phyloP scores from a whole-genome alignment of 1,140 invertebrate species.

The Colletes gigas region DNA sequence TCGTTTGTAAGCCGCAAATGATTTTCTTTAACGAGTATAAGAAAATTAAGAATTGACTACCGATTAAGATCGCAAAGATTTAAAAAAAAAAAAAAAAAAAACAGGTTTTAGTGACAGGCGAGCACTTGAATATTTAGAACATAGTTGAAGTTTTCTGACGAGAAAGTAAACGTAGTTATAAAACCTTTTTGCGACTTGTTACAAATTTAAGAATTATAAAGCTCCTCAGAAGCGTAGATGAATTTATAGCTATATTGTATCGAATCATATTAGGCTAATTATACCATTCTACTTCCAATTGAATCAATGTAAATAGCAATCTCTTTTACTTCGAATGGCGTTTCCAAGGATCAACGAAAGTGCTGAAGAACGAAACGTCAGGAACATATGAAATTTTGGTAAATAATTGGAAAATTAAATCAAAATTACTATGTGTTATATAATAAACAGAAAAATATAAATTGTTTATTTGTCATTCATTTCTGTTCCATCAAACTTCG shows the following conservation, averaged over 20 bases:
- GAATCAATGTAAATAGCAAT: slow-evolving; percentile 38
- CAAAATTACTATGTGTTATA: slow-evolving; percentile 33
- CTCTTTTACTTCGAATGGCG: slow-evolving; percentile 22
- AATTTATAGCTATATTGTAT: slow-evolving; percentile 15
- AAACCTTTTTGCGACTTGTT: slow-evolving; percentile 34
- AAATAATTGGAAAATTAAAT: slow-evolving; percentile 24
- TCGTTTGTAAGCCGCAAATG: slow-evolving; percentile 13
- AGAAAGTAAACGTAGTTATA: slow-evolving; percentile 18
- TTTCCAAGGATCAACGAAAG: slow-evolving; percentile 9
- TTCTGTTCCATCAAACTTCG: background rate
- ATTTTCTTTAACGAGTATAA: background rate
- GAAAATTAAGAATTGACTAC: background rate
- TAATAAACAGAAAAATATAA: slow-evolving; percentile 19
- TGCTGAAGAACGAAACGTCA: background rate
- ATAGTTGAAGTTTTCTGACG: slow-evolving; percentile 5
- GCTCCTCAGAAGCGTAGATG: slow-evolving; percentile 17
- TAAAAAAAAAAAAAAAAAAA: background rate
- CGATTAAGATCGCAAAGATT: background rate
- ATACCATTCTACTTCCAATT: slow-evolving; percentile 33
- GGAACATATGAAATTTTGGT: slow-evolving; percentile 12
- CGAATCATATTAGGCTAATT: slow-evolving; percentile 25
- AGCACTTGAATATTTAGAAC: slow-evolving; percentile 1
- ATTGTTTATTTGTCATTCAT: slow-evolving; percentile 3
- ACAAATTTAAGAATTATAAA: slow-evolving; percentile 3
- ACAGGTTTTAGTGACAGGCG: background rate